Evolutionary conservation across 2,113 vertebrate species (phyloP).

Genomic region (Eidolon helvum): DNA sequence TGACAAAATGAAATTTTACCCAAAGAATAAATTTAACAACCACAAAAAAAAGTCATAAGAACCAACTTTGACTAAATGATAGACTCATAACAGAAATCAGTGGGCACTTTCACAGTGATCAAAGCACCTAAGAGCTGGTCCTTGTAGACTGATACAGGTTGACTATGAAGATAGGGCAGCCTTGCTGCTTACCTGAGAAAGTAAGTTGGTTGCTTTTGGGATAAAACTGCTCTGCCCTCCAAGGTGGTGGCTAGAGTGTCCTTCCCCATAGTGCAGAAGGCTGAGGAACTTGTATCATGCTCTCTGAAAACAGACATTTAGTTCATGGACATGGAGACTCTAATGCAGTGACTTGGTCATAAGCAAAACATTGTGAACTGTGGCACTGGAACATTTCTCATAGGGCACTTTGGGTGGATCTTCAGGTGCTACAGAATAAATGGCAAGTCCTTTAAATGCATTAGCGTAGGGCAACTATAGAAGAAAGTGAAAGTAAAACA

Average conservation of each 20-base stretch:
- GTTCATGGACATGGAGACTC: neutral
- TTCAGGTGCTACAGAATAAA: neutral
- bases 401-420: neutral
- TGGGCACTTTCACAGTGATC: neutral
- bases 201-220: neutral
- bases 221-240: neutral
- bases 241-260: neutral
- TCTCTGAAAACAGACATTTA: neutral
- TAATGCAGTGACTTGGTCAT: neutral
- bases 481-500: neutral
- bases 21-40: neutral
- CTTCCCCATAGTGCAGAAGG: neutral
- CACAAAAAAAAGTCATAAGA: neutral
- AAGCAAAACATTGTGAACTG: neutral
- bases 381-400: neutral
- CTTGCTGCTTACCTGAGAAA: neutral
- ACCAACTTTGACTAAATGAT: neutral
- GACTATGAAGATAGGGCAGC: neutral
- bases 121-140: neutral
- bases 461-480: neutral
- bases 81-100: neutral
- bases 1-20: conserved; percentile 21
- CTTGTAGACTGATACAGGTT: neutral
- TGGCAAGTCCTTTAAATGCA: neutral
- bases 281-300: neutral